Base-by-base conservation (phyloP, 2,888 invertebrate genomes). In the Atethmia centrago region DNA sequence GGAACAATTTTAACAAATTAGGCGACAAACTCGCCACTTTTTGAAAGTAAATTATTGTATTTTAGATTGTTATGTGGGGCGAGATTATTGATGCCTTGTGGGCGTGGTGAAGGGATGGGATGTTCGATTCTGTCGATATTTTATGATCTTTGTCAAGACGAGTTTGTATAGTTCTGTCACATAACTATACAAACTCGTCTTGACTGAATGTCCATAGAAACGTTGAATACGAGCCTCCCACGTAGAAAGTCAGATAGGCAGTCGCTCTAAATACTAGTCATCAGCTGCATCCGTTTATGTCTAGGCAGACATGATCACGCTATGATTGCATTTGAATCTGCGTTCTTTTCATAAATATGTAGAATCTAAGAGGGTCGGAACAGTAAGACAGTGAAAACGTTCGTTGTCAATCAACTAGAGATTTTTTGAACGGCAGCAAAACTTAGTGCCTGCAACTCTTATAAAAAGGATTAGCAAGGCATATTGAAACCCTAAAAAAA, bases 11-110 rank as follows among this genome's bases (percentile, higher is more conserved):
- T 92, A 93, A 95, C 95, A 94, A 94, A 95, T 95, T 95, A 94
- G 93, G 95, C 95, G 95, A 95, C 95, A 95, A 94, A 95, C 89
- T 93, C 91, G 91, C 86, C 95, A 94, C 94, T 88, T 95, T 94
- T 93, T 88, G 88, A 88, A 88, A 85, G 87, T 90, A 92, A 94
- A 94, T 93, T 92, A 93, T 92, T 89, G 90, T 92, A 89, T 92
- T 93, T 91, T 89, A 90, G 87, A 90, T 90, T 91, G 92, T 92
- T 93, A 90, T 91, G 90, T 91, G 88, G 89, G 88, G 79, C 88
- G 86, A 88, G 87, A 89, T 92, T 93, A 93, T 93, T 92, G 89
- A 93, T 93, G 89, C 82, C 72, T 67, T 72, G 77, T 81, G 87
- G 92, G 90, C 90, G 91, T 87, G 88, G 83, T 67, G 51, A 62